A percentile compares a stretch with the other conserved stretches of the same genome.
phyloP scores from a whole-genome alignment of 2,797 vertebrate genomes.

The Scolopax rusticola region DNA sequence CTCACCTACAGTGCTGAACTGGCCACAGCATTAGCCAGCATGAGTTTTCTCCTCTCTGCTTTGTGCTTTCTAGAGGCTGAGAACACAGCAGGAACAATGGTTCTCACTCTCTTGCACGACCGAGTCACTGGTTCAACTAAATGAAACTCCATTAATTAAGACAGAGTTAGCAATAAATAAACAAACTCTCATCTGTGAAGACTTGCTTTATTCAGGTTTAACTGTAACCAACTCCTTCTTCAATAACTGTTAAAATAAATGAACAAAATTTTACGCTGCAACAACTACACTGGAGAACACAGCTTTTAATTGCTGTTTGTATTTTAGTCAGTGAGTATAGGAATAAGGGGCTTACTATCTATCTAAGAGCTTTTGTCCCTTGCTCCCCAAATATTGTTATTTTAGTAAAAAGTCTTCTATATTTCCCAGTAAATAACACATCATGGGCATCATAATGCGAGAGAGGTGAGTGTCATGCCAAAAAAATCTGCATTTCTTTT shows the following conservation, averaged over 20 bases:
- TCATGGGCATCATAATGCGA: background rate
- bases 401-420: background rate
- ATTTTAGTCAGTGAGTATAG: background rate
- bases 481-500: background rate
- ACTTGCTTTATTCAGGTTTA: background rate
- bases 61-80: background rate
- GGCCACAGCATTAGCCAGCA: background rate
- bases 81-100: background rate
- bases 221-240: background rate
- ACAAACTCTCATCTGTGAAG: background rate
- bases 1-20: background rate
- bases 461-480: background rate
- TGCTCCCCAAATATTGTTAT: background rate
- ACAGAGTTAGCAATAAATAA: constrained; percentile 9
- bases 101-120: background rate
- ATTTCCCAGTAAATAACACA: background rate
- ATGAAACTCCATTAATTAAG: constrained; percentile 38
- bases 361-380: background rate
- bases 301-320: background rate
- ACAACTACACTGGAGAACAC: background rate
- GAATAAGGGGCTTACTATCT: background rate
- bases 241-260: background rate
- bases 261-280: background rate
- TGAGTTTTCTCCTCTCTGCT: background rate
- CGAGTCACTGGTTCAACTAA: constrained; percentile 10